A percentile compares a stretch with the other conserved stretches of the same genome.
phyloP scores from a whole-genome alignment of 37 sponge, comb jelly and placozoan species.

The Chondrilla cf. caribensis region DNA sequence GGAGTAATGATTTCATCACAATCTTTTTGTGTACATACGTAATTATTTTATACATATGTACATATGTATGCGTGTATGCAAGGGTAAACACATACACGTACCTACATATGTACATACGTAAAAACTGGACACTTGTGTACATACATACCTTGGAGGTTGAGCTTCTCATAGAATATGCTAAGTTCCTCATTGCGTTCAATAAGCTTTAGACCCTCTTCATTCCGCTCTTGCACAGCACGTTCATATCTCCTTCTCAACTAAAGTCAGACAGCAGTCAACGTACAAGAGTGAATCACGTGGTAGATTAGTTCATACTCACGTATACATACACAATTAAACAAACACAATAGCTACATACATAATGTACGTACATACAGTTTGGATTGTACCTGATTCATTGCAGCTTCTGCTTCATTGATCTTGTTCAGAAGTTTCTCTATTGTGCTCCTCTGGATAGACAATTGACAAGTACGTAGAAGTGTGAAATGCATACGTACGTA shows the following conservation, averaged over 20 bases:
- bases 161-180: conserved; percentile 93
- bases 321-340: not conserved
- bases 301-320: not conserved
- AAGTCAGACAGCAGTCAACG: not conserved
- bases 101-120: not conserved
- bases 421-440: conserved; percentile 5
- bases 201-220: conserved; percentile 90
- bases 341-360: not conserved
- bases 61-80: not conserved
- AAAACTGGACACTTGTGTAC: no score
- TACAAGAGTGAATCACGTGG: not conserved
- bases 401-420: conserved; percentile 17
- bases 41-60: not conserved
- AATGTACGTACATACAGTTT: conserved; percentile 2
- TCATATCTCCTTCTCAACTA: conserved; percentile 84
- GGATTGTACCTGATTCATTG: conserved; percentile 18
- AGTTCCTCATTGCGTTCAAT: conserved; percentile 98
- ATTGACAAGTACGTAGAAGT: not conserved
- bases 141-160: conserved; percentile 76
- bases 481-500: not conserved
- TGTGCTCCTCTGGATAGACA: not conserved
- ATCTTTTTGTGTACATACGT: no score
- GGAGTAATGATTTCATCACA: no score
- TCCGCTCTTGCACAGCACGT: conserved; percentile 85
- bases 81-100: not conserved